phyloP scores from a whole-genome alignment of 2,113 vertebrate genomes.

The Todiramphus chloris region DNA sequence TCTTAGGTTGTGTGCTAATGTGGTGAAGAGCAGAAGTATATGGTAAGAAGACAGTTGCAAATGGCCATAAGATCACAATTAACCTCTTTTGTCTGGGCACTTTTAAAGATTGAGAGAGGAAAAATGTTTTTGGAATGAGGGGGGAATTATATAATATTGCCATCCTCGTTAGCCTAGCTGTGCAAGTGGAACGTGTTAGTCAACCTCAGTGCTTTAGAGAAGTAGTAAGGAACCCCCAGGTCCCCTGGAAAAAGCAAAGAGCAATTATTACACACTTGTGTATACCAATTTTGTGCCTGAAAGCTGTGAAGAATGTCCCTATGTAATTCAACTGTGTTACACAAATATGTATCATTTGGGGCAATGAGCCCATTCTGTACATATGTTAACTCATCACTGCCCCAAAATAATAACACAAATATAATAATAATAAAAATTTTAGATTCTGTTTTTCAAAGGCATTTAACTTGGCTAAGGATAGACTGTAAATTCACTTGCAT shows the following conservation, averaged over 20 bases:
- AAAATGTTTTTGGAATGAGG: background rate
- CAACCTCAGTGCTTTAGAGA: background rate
- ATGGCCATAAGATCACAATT: background rate
- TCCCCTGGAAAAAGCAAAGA: background rate
- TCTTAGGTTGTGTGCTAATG: background rate
- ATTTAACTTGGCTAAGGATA: background rate
- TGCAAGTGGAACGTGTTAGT: background rate
- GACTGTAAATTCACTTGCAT: background rate
- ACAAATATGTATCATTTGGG: fast-evolving
- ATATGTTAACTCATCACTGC: background rate
- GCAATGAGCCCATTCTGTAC: fast-evolving
- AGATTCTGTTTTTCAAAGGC: background rate
- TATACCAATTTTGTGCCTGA: background rate
- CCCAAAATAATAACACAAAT: background rate
- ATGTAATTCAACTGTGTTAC: background rate
- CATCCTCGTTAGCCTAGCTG: background rate
- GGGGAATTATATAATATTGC: background rate
- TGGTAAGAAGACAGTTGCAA: background rate
- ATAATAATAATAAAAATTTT: background rate
- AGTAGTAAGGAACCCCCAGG: background rate
- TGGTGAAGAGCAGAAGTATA: background rate
- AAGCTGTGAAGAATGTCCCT: fast-evolving
- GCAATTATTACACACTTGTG: background rate
- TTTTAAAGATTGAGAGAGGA: background rate
- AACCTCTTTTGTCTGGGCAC: background rate